These are phyloP conservation scores for Drosophila melanocephala DNA, from an alignment of 2,888 invertebrate species.

Conservation along the genomic window DNA sequence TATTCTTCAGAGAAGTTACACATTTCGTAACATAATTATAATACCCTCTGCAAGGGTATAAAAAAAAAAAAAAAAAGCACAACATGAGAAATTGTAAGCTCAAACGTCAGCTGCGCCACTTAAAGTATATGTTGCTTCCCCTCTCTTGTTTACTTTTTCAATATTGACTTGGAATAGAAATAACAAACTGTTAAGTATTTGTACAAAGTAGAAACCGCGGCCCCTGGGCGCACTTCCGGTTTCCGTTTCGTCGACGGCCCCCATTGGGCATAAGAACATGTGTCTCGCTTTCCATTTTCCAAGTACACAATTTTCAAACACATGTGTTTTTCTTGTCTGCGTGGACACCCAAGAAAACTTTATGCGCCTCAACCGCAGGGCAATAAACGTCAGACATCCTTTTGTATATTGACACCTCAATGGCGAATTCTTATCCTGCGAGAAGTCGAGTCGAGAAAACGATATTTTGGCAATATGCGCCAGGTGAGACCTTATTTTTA, in stretches of 20 bases:
- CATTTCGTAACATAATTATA: too few species aligned
- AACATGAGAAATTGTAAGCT: constrained; percentile 76
- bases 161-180: constrained; percentile 74
- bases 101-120: constrained; percentile 73
- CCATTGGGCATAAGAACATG: constrained; percentile 35
- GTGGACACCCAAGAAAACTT: constrained; percentile 47
- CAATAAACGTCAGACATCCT: constrained; percentile 77
- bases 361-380: constrained; percentile 59
- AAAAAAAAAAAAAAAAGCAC: neutral
- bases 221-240: constrained; percentile 10
- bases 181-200: constrained; percentile 64
- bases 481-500: constrained; percentile 16
- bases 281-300: constrained; percentile 49
- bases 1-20: neutral
- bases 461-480: constrained; percentile 2
- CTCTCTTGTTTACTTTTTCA: constrained; percentile 63
- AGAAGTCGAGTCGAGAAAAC: constrained; percentile 42
- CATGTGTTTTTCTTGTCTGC: constrained; percentile 33
- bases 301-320: constrained; percentile 34
- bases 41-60: neutral
- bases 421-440: constrained; percentile 36
- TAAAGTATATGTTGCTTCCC: constrained; percentile 42
- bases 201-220: constrained; percentile 55
- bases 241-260: constrained; percentile 11
- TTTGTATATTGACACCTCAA: constrained; percentile 78